Evolutionary conservation across 2,797 vertebrate genomes (phyloP).

Genomic region (Emys orbicularis): DNA sequence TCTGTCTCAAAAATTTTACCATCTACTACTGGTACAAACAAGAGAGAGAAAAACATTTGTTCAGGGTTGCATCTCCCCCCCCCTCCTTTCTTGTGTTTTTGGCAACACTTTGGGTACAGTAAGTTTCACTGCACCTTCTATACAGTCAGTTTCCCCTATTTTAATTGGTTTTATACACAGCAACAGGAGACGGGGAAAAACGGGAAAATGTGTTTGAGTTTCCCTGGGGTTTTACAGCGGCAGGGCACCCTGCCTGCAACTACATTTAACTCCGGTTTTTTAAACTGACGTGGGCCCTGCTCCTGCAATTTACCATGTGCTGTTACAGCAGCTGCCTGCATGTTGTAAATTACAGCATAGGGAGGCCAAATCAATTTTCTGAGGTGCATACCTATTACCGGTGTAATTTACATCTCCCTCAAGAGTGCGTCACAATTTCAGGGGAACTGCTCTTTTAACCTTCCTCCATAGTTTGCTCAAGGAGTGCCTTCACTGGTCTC

Average conservation of each 20-base stretch:
- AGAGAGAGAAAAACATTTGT: background rate
- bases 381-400: background rate
- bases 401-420: background rate
- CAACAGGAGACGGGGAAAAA: background rate
- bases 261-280: background rate
- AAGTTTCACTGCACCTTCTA: constrained; percentile 45
- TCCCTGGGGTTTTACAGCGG: background rate
- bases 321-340: fast-evolving
- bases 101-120: constrained; percentile 37
- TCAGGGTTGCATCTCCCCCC: background rate
- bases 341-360: background rate
- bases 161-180: background rate
- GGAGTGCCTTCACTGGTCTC: background rate
- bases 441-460: background rate
- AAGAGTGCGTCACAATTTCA: background rate
- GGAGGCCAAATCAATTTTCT: background rate
- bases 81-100: constrained; percentile 25
- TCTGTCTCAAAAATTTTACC: constrained; percentile 57
- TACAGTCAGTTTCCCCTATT: background rate
- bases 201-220: background rate
- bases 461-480: background rate
- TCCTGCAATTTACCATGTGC: background rate
- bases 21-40: background rate
- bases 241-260: background rate
- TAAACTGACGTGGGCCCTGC: background rate